Evolutionary conservation across 2,113 vertebrate genomes (phyloP).

Genomic region (Poeciliopsis retropinna): DNA sequence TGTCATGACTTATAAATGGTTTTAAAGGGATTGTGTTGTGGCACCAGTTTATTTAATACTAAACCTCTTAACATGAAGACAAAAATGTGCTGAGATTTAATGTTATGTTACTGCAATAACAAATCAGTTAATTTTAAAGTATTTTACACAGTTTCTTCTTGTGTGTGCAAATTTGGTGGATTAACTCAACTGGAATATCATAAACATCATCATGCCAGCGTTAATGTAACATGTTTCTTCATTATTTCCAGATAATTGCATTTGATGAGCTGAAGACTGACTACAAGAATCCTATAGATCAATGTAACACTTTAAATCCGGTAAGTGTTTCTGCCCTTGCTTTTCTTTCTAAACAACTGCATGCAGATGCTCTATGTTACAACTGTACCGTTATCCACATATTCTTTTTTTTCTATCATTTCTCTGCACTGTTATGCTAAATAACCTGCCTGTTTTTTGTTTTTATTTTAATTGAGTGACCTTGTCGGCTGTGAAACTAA

Average conservation of each 20-base stretch:
- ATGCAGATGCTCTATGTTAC: constrained; percentile 64
- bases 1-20: neutral
- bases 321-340: constrained; percentile 81
- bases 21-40: neutral
- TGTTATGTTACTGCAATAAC: neutral
- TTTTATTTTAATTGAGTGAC: constrained; percentile 83
- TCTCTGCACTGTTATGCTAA: constrained; percentile 80
- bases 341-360: constrained; percentile 52
- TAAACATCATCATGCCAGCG: neutral
- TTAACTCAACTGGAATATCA: neutral
- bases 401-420: constrained; percentile 52
- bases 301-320: constrained; percentile 98
- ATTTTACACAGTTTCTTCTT: neutral
- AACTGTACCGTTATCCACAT: constrained; percentile 49
- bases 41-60: neutral
- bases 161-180: neutral
- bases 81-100: neutral
- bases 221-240: neutral
- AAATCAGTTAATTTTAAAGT: neutral
- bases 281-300: constrained; percentile 99
- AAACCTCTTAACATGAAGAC: neutral
- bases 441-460: constrained; percentile 81
- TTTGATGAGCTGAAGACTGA: constrained; percentile 99
- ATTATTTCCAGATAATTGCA: constrained; percentile 89
- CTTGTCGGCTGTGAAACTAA: constrained; percentile 93